These are phyloP conservation scores for Eleutherodactylus coqui DNA, from an alignment of 2,797 vertebrate genomes.

Conservation along the genomic window DNA sequence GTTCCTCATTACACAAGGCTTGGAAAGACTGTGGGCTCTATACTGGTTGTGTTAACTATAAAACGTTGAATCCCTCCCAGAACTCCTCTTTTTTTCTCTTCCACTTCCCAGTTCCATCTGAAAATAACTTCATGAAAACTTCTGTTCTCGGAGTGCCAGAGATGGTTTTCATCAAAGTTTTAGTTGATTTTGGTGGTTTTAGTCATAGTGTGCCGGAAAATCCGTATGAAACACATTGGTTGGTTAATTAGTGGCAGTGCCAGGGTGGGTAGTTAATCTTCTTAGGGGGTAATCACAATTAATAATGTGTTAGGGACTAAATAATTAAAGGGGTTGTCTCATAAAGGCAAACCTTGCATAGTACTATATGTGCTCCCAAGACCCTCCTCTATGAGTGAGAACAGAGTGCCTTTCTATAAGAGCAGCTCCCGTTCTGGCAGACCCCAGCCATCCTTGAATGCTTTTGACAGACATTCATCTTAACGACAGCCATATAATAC, in stretches of 20 bases:
- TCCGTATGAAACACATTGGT: not conserved
- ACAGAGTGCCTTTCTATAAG: not conserved
- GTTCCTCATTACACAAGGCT: conserved; percentile 68
- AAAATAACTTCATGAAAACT: conserved; percentile 52
- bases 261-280: not conserved
- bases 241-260: conserved; percentile 12
- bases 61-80: conserved; percentile 28
- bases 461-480: not conserved
- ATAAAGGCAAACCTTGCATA: not conserved
- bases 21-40: conserved; percentile 44
- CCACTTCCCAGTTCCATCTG: conserved; percentile 24
- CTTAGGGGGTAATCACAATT: not conserved
- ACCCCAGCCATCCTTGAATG: not conserved
- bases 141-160: conserved; percentile 21
- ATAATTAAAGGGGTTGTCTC: not conserved
- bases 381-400: not conserved
- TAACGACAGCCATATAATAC: not conserved
- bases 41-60: conserved; percentile 58
- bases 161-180: conserved; percentile 57
- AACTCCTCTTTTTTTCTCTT: not conserved
- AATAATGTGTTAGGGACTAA: not conserved
- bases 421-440: not conserved
- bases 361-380: not conserved
- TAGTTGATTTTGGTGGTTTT: conserved; percentile 39
- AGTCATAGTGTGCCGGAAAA: conserved; percentile 35